Conservation (phyloP, 2,797 vertebrate species). For the Morelia viridis region DNA sequence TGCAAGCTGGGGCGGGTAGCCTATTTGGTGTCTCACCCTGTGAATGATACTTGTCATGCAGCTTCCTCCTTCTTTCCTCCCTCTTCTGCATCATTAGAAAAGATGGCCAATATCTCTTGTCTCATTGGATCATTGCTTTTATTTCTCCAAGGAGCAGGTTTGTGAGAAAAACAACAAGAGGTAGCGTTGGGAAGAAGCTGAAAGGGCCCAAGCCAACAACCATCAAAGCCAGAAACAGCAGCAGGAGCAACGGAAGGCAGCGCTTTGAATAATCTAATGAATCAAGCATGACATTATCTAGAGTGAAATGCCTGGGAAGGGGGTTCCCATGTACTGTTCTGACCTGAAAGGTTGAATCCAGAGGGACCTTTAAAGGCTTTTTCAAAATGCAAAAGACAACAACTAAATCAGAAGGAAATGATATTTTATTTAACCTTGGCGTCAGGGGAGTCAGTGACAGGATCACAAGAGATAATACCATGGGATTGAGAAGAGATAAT, state of each 20-base stretch:
- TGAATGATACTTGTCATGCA: not conserved
- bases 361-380: constrained; percentile 56
- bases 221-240: constrained; percentile 27
- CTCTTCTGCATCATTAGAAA: not conserved
- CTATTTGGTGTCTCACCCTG: not conserved
- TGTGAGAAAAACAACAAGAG: constrained; percentile 30
- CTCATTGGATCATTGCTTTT: constrained; percentile 1
- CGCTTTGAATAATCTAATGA: constrained; percentile 55
- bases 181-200: constrained; percentile 20
- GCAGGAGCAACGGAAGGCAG: constrained; percentile 42
- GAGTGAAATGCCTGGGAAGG: constrained; percentile 69
- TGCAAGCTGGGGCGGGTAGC: not conserved
- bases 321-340: constrained; percentile 73
- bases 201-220: constrained; percentile 41
- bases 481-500: constrained; percentile 60
- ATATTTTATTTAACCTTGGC: constrained; percentile 72
- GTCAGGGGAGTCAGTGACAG: constrained; percentile 41
- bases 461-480: constrained; percentile 47
- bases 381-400: constrained; percentile 68
- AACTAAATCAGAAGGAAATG: constrained; percentile 68
- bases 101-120: not conserved
- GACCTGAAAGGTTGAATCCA: constrained; percentile 67
- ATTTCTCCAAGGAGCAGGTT: constrained; percentile 15
- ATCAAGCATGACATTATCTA: constrained; percentile 68
- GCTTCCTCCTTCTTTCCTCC: not conserved